Percentiles rank a stretch among this genome's conserved stretches.
Evolutionary conservation across 2,797 vertebrate species (phyloP).

Genomic region (Micrastur ruficollis): DNA sequence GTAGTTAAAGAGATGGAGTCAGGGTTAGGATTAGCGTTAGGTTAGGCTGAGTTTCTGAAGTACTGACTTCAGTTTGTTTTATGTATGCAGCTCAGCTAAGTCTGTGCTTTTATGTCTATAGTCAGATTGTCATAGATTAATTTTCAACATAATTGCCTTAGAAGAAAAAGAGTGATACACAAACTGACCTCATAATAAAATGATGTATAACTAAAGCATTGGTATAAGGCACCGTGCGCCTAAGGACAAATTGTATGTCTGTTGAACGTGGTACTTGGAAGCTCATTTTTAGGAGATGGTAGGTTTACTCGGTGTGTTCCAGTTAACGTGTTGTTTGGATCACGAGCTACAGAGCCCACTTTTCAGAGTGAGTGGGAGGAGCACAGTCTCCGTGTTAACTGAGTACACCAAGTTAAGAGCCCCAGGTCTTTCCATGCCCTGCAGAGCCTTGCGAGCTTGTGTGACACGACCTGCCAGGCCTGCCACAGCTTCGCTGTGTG

Average conservation of each 20-base stretch:
- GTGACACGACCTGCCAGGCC: not conserved
- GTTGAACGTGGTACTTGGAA: not conserved
- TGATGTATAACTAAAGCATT: not conserved
- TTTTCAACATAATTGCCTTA: not conserved
- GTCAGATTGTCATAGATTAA: not conserved
- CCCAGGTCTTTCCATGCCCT: not conserved
- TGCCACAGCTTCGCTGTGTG: not conserved
- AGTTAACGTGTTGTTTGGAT: not conserved
- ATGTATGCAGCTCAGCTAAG: not conserved
- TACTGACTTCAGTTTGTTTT: not conserved
- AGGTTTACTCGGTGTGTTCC: not conserved
- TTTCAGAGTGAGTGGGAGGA: not conserved
- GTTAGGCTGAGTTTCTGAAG: slow-evolving; percentile 7
- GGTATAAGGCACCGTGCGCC: not conserved
- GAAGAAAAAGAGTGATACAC: not conserved
- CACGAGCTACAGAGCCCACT: not conserved
- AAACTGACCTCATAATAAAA: slow-evolving; percentile 24
- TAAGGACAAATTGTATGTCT: not conserved
- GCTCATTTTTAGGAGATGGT: not conserved
- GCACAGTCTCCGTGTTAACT: not conserved
- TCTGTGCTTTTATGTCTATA: not conserved
- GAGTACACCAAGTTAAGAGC: not conserved
- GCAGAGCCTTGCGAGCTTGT: not conserved
- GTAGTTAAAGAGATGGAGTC: not conserved
- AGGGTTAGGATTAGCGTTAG: not conserved